Evolutionary conservation across 2,113 vertebrate genomes (phyloP).

Genomic region (Colossoma macropomum): DNA sequence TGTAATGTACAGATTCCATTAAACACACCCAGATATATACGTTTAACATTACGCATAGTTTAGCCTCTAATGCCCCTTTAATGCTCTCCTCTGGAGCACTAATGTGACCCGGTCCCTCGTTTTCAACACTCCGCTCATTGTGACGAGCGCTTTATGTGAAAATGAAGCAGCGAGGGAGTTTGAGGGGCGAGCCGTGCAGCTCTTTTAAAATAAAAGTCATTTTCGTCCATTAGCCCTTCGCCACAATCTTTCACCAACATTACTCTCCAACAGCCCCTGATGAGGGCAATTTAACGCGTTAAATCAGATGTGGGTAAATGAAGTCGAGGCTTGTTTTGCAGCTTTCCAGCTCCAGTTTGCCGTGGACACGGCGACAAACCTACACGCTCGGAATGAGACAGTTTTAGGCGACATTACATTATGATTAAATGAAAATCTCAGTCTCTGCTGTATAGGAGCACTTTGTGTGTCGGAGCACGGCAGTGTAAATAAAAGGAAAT

Average conservation of each 20-base stretch:
- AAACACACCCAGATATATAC: too few species aligned
- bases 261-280: constrained; percentile 72
- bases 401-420: constrained; percentile 66
- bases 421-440: constrained; percentile 69
- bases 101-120: constrained; percentile 44
- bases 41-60: background rate
- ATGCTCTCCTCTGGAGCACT: constrained; percentile 52
- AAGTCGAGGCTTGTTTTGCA: constrained; percentile 60
- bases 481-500: constrained; percentile 88
- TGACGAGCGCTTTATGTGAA: constrained; percentile 65
- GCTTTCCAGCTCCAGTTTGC: background rate
- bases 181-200: constrained; percentile 63
- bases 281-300: constrained; percentile 71
- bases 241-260: constrained; percentile 64
- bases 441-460: constrained; percentile 77
- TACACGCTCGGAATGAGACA: constrained; percentile 61
- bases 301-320: constrained; percentile 74
- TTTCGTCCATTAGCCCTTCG: constrained; percentile 67
- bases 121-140: constrained; percentile 51
- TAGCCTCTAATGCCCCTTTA: constrained; percentile 35
- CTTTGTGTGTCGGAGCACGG: constrained; percentile 76
- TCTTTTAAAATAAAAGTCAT: constrained; percentile 66
- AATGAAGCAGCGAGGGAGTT: constrained; percentile 71
- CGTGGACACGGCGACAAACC: constrained; percentile 61
- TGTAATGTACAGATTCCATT: too few species aligned